Base-by-base conservation (phyloP, 2,888 invertebrate genomes). In the Allophyes oxyacanthae region DNA sequence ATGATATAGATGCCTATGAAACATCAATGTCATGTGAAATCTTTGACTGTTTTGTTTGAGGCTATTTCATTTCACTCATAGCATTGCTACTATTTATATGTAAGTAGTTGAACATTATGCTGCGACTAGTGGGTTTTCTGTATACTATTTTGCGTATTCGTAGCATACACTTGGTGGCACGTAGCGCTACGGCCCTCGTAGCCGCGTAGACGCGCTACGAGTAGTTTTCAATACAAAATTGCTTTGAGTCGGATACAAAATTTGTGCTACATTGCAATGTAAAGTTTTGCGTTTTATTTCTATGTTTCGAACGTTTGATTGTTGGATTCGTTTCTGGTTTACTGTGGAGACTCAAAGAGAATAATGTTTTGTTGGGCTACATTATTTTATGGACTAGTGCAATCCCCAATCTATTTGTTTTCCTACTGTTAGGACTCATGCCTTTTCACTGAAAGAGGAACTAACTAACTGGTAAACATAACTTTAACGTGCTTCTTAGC, bases 221-320 rank as follows among this genome's bases (percentile, higher is more conserved):
- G 74, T 64, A 70, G 74, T 64, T 76, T 76, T 66, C 77, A 66
- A 75, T 76, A 66, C 70, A 60, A 73, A 28, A 75, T 75, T 75
- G 77, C 77, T 75, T 73, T 73, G 74, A 70, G 70, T 64, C 43
- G 63, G 53, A 52, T 37, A 43, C 43, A 58, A 57, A 65, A 75
- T 65, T 74, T 75, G 50, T 26, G 58, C 62, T 61, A 72, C 72
- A 59, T 56, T 44, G 62, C 49, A 30, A 62, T 48, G 59, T 30
- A 71, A 64, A 54, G 45, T 53, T 52, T 49, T 60, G 44, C 25
- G 37, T 52, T 75, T 57, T 64, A 67, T 75, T 64, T 56, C 60
- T 45, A 42, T 69, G 50, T 70, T 61, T 57, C 57, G 43, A 58
- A 48, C 57, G 36, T 61, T 74, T 70, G 66, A 62, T 70, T 70